Evolutionary conservation across 37 sponge, comb jelly and placozoan species (phyloP), one percentile per base, ranked within the genome.

Genomic region (Spongia lamella): DNA sequence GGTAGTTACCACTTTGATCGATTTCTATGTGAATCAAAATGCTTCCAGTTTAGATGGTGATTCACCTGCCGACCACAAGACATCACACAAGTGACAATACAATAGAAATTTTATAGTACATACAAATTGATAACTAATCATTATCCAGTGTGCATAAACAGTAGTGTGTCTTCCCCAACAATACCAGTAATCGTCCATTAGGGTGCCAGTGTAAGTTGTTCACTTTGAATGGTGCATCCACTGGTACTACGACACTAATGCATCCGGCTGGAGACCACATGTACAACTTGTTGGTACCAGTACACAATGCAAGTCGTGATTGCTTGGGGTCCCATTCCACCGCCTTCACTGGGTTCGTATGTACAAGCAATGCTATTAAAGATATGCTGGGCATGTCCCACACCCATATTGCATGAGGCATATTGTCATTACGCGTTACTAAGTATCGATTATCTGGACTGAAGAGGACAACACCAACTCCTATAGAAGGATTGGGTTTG

Each of bases 321-420:
- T 89, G 84, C 0, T 66, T 16, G 33, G 96, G 96, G 58, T 92
- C 93, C 99, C 99, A 98, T n/a, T 55, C 68, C 7, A 95, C 17
- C 5, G 73, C 79, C 15, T 53, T 61, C 43, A 98, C 85, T 0
- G 90, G 78, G 22, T 53, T 63, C 2, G 60, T 11, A 31, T 95
- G 96, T 0, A 92, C 37, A 53, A 98, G 75, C 13, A 95, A 31
- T 0, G 75, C 93, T 39, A 56, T 15, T 37, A 92, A 78, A 1
- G 54, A 53, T 40, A 95, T 73, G 34, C 81, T 86, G 53, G 49
- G 31, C 53, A 95, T 56, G 58, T 79, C 76, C 96, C 96, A 98
- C 1, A 98, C 79, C 99, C 99, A 98, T 37, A 98, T 71, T 0
- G 84, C 74, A 51, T 71, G 89, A n/a, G 99, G 96, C 91, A 90